Conservation (phyloP, 2,888 invertebrate genomes). For the Pseudococcus longispinus region DNA sequence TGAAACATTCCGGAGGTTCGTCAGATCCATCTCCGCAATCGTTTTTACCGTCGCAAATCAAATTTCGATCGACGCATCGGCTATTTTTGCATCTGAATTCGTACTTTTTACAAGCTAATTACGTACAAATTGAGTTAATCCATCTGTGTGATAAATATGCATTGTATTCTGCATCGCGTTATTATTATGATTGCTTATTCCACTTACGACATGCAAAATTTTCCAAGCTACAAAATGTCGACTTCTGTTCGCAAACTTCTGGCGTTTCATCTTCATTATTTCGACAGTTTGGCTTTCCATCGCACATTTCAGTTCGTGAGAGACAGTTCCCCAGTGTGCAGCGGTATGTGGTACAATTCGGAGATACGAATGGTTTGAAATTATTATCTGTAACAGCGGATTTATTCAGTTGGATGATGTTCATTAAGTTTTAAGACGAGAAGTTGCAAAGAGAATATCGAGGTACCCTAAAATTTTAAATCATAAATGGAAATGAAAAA, state of each 20-base stretch:
- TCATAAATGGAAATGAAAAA: no score
- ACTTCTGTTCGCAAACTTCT: constrained; percentile 47
- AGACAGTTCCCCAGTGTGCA: constrained; percentile 77
- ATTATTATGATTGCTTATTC: not conserved
- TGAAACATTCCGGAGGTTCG: constrained; percentile 67
- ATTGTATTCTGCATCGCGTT: no score
- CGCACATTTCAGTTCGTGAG: constrained; percentile 68
- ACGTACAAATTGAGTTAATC: not conserved
- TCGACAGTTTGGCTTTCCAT: constrained; percentile 74
- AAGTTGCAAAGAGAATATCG: no score
- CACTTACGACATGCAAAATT: not conserved
- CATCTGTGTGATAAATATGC: not conserved
- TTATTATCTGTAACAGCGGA: not conserved
- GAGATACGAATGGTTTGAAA: not conserved
- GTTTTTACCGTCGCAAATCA: constrained; percentile 72
- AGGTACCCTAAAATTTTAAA: no score
- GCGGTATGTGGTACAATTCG: constrained; percentile 68
- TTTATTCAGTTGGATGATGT: not conserved
- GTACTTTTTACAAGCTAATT: constrained; percentile 69
- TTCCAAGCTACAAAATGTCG: constrained; percentile 47
- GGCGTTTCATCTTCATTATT: constrained; percentile 73
- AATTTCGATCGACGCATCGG: constrained; percentile 72
- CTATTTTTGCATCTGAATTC: constrained; percentile 70
- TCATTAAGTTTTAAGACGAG: not conserved
- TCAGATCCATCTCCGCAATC: constrained; percentile 79